Evolutionary conservation across 2,888 invertebrate species (phyloP).

Genomic region (Calephelis perditalis): DNA sequence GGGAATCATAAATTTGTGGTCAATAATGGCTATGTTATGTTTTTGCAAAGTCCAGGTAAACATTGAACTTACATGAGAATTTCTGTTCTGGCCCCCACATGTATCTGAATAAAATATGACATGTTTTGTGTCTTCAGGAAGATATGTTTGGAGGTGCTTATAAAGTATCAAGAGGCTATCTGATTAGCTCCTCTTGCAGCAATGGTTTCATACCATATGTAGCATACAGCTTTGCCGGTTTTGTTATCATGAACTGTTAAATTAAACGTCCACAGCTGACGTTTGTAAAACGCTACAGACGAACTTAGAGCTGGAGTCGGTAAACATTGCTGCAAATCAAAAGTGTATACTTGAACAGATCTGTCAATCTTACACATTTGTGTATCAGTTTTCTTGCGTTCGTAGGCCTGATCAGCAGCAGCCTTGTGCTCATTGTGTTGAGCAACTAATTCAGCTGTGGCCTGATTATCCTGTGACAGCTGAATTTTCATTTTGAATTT

Average conservation of each 20-base stretch:
- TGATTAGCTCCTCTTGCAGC: conserved; percentile 9
- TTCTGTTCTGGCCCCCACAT: not conserved
- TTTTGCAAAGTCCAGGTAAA: conserved; percentile 9
- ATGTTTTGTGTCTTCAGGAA: conserved; percentile 9
- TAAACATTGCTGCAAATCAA: conserved; percentile 9
- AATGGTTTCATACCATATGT: conserved; percentile 5
- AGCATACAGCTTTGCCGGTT: conserved; percentile 1
- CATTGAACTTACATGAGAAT: not conserved
- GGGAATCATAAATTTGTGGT: conserved; percentile 12
- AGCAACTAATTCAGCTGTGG: not conserved
- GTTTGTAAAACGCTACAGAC: conserved; percentile 7
- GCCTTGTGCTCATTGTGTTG: not conserved
- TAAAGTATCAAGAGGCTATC: conserved; percentile 12
- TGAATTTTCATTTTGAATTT: conserved; percentile 9
- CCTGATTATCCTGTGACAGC: not conserved
- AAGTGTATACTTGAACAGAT: not conserved
- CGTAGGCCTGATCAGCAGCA: conserved; percentile 6
- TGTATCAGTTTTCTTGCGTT: conserved; percentile 2
- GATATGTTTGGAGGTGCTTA: not conserved
- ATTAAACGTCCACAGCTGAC: conserved; percentile 10
- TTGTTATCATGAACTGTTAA: conserved; percentile 6
- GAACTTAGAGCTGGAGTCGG: conserved; percentile 1
- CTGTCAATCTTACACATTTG: not conserved
- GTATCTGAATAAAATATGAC: not conserved
- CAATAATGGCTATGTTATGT: not conserved